Percentiles rank a stretch among this genome's conserved stretches.
Conservation (phyloP, 37 sponge, comb jelly and placozoan species). For the Ianthella basta region DNA sequence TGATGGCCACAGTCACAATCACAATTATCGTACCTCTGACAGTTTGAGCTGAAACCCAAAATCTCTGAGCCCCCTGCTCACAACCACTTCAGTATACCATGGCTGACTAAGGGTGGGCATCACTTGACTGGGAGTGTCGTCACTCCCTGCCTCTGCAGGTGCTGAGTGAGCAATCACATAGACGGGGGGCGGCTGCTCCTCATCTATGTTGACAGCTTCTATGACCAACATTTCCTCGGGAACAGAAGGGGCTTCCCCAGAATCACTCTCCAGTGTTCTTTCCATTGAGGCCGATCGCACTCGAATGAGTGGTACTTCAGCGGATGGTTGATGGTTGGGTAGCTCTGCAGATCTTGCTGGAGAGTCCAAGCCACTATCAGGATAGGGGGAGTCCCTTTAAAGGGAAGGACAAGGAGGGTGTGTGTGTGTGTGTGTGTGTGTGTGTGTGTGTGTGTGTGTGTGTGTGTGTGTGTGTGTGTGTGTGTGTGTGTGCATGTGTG, state of each 20-base stretch:
- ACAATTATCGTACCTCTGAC: too few relatives aligned
- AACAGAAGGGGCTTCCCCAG: neutral
- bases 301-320: neutral
- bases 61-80: neutral
- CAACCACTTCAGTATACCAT: neutral
- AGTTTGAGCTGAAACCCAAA: conserved; percentile 3
- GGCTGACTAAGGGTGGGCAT: neutral
- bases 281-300: neutral
- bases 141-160: neutral
- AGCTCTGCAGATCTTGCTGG: conserved; percentile 13
- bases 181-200: conserved; percentile 17
- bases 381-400: conserved; percentile 17
- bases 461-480: too few relatives aligned
- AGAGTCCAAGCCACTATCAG: conserved; percentile 28
- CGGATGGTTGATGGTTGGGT: neutral
- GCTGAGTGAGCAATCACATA: neutral
- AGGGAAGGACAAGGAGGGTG: neutral
- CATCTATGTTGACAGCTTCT: neutral
- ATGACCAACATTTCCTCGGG: neutral
- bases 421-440: too few relatives aligned
- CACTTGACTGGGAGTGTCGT: too few relatives aligned
- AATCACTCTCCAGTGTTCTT: neutral
- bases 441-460: too few relatives aligned
- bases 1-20: too few relatives aligned
- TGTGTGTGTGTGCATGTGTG: too few relatives aligned